A percentile compares a stretch with the other conserved stretches of the same genome.
Evolutionary conservation across 2,888 invertebrate genomes (phyloP).

Genomic region (Hypena proboscidalis): DNA sequence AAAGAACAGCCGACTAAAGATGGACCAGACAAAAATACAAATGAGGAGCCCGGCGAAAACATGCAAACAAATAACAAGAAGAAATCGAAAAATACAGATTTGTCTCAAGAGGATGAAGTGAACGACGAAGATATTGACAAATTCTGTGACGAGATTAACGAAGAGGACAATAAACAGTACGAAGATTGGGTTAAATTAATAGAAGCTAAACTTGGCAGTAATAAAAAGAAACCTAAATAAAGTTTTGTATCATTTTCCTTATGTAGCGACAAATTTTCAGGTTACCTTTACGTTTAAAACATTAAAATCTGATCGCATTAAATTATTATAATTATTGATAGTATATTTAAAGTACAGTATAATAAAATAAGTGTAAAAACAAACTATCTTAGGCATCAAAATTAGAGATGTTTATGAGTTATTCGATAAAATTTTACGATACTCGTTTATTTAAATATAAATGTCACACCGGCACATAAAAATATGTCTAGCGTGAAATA

Average conservation of each 20-base stretch:
- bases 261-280: no score
- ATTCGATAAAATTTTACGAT: no score
- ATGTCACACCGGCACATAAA: no score
- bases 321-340: no score
- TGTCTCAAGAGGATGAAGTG: constrained; percentile 59
- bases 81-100: constrained; percentile 28
- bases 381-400: no score
- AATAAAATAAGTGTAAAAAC: no score
- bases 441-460: no score
- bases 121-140: constrained; percentile 77
- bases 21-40: constrained; percentile 36
- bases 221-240: constrained; percentile 55
- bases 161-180: constrained; percentile 72
- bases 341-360: no score
- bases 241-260: constrained; percentile 5
- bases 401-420: no score
- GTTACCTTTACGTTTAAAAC: no score
- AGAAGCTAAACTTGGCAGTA: constrained; percentile 66
- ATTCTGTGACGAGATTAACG: constrained; percentile 73
- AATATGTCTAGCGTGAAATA: neutral
- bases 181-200: constrained; percentile 75
- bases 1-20: constrained; percentile 13
- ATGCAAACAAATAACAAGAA: constrained; percentile 3
- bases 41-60: constrained; percentile 38
- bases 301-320: no score